Percentiles rank a stretch among this genome's conserved stretches.
Evolutionary conservation across 2,888 invertebrate genomes (phyloP).

Genomic region (Lacanobia oleracea): DNA sequence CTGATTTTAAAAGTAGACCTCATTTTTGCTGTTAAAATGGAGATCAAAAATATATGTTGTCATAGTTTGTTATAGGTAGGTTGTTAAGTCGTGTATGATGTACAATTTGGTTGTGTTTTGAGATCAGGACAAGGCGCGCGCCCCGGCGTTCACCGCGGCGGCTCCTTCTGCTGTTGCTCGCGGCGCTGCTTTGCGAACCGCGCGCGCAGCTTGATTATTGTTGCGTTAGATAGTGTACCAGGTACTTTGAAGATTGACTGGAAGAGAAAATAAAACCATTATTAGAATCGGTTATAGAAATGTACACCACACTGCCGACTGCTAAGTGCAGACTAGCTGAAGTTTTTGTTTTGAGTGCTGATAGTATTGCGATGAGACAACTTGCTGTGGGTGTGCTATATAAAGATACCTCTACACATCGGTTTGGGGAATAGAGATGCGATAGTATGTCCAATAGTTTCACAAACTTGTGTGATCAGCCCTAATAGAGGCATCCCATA

Average conservation of each 20-base stretch:
- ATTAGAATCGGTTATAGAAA: background rate
- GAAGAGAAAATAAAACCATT: slow-evolving; percentile 75
- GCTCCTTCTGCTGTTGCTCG: slow-evolving; percentile 87
- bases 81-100: slow-evolving; percentile 56
- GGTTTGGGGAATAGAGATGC: too few species aligned
- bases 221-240: slow-evolving; percentile 93
- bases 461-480: background rate
- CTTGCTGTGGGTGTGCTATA: too few species aligned
- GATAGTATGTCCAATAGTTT: too few species aligned
- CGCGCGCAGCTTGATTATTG: slow-evolving; percentile 91
- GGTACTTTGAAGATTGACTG: slow-evolving; percentile 96
- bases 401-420: too few species aligned
- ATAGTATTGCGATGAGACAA: too few species aligned
- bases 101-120: slow-evolving; percentile 75
- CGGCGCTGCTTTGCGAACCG: slow-evolving; percentile 90
- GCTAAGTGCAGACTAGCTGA: too few species aligned
- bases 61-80: slow-evolving; percentile 37
- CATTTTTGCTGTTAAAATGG: slow-evolving; percentile 35
- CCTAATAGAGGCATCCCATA: background rate
- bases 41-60: slow-evolving; percentile 52
- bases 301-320: too few species aligned
- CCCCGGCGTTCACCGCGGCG: slow-evolving; percentile 79
- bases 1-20: slow-evolving; percentile 7
- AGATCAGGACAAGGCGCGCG: slow-evolving; percentile 77
- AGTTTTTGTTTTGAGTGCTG: too few species aligned